A percentile compares a stretch with the other conserved stretches of the same genome.
These are phyloP conservation scores for Gymnosoma rotundatum DNA, from an alignment of 2,888 invertebrate species.

Conservation along the genomic window DNA sequence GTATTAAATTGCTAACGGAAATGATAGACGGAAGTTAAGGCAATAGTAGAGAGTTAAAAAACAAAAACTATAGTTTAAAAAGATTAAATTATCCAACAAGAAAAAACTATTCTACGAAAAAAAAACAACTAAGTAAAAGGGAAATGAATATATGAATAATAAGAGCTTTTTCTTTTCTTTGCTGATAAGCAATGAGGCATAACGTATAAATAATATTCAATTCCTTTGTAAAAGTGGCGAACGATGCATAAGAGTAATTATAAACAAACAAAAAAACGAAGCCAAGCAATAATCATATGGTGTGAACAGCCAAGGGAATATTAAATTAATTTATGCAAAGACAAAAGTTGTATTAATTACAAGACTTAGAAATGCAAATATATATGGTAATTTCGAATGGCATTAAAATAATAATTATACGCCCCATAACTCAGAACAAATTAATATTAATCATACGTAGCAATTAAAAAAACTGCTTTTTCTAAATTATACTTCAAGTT, in stretches of 20 bases:
- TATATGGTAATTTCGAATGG: too few relatives aligned
- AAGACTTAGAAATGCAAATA: too few relatives aligned
- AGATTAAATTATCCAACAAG: conserved; percentile 58
- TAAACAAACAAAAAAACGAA: background rate
- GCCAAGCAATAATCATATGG: conserved; percentile 21
- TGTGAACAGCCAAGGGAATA: background rate
- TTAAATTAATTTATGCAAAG: conserved; percentile 7
- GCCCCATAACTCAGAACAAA: background rate
- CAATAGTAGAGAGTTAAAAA: conserved; percentile 15
- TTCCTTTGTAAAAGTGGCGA: conserved; percentile 16
- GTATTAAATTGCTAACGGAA: conserved; percentile 78
- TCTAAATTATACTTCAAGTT: too few relatives aligned
- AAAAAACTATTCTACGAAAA: background rate
- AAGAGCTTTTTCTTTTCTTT: background rate
- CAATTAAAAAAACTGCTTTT: too few relatives aligned
- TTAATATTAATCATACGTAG: background rate
- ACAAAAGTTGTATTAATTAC: background rate
- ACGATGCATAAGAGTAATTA: conserved; percentile 41
- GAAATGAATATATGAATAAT: conserved; percentile 44
- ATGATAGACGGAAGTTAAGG: conserved; percentile 76
- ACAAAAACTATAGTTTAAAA: conserved; percentile 60
- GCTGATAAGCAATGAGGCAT: conserved; percentile 43
- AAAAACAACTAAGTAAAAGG: conserved; percentile 6
- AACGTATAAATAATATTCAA: conserved; percentile 52
- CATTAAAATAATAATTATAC: too few relatives aligned